phyloP scores from a whole-genome alignment of 2,888 invertebrate species.

The Nysson spinosus region DNA sequence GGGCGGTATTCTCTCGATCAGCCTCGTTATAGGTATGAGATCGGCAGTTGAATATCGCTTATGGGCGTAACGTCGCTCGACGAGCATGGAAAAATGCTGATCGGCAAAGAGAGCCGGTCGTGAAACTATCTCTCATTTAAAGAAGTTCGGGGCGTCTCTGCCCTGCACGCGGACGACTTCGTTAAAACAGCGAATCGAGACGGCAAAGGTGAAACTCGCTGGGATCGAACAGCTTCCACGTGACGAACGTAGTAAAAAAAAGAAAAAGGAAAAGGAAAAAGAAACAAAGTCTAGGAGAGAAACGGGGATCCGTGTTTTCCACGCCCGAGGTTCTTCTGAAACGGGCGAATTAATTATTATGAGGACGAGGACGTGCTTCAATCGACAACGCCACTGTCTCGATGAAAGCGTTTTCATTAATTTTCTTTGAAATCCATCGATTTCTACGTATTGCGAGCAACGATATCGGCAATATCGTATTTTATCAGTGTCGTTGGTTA shows the following conservation, averaged over 20 bases:
- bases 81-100: conserved; percentile 54
- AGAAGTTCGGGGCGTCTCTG: conserved; percentile 50
- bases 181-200: conserved; percentile 52
- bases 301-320: conserved; percentile 55
- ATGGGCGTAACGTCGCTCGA: conserved; percentile 50
- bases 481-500: background rate
- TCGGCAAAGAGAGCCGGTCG: conserved; percentile 55
- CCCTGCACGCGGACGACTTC: conserved; percentile 28
- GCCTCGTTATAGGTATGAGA: conserved; percentile 54
- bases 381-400: conserved; percentile 14
- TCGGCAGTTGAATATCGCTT: conserved; percentile 46
- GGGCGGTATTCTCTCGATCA: conserved; percentile 40
- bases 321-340: conserved; percentile 55
- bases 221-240: conserved; percentile 19
- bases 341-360: conserved; percentile 53
- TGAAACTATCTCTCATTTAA: conserved; percentile 59
- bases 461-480: conserved; percentile 4
- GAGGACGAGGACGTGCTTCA: conserved; percentile 17
- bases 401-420: conserved; percentile 51
- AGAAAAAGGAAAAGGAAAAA: conserved; percentile 15
- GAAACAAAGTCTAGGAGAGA: conserved; percentile 24
- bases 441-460: background rate
- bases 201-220: conserved; percentile 53
- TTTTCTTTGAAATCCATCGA: conserved; percentile 24
- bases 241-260: background rate